Conservation (phyloP, 2,888 invertebrate species). For the Eueremaeus valkanovi region DNA sequence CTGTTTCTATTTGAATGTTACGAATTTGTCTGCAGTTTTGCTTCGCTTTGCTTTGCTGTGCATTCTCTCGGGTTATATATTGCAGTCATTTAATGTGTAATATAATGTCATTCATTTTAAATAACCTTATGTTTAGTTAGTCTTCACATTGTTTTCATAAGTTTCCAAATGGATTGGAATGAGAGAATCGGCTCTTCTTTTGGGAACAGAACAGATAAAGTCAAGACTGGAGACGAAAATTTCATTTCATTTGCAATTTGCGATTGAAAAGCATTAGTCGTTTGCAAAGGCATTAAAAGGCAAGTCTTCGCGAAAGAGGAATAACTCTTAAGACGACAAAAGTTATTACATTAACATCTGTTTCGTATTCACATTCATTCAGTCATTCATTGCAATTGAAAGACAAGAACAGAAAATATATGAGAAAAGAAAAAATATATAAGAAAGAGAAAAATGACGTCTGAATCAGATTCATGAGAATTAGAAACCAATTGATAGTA, state of each 20-base stretch:
- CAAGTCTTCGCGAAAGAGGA: background rate
- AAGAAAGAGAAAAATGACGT: background rate
- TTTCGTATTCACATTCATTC: background rate
- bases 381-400: background rate
- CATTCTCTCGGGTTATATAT: too few relatives aligned
- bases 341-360: conserved; percentile 17
- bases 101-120: conserved; percentile 7
- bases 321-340: background rate
- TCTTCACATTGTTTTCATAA: background rate
- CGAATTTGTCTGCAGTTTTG: background rate
- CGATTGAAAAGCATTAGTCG: conserved; percentile 14
- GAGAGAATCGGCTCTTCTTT: background rate
- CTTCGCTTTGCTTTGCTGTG: background rate
- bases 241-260: background rate
- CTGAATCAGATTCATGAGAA: background rate
- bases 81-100: background rate
- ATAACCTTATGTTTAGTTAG: background rate
- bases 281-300: background rate
- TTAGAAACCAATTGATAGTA: background rate
- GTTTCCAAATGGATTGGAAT: conserved; percentile 6
- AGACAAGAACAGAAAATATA: background rate
- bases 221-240: too few relatives aligned
- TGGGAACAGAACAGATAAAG: background rate
- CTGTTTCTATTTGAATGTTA: background rate
- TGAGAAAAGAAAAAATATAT: background rate